phyloP scores from a whole-genome alignment of 2,888 invertebrate species.

The Meteorus colon region DNA sequence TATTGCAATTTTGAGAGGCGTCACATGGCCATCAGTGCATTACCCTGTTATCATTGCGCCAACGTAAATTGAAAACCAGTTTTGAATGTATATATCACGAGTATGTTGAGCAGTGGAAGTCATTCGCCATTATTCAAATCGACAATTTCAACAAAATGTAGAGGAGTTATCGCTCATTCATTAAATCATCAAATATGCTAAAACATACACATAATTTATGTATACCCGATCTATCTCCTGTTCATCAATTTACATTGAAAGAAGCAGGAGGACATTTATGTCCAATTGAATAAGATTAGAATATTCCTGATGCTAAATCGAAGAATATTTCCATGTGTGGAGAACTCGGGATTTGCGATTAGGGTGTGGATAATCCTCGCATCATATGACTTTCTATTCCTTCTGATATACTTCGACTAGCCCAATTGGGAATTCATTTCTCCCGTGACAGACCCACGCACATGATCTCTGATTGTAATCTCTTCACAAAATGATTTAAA shows the following conservation, averaged over 20 bases:
- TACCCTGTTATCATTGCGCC: constrained; percentile 48
- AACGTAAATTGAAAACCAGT: constrained; percentile 60
- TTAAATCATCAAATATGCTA: not conserved
- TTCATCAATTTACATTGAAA: no score
- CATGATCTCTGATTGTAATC: constrained; percentile 31
- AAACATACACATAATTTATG: no score
- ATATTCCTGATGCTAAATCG: not conserved
- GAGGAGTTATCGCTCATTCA: not conserved
- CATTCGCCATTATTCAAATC: constrained; percentile 20
- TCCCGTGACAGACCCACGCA: not conserved
- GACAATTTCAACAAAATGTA: not conserved
- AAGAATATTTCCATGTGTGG: not conserved
- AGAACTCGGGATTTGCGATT: constrained; percentile 36
- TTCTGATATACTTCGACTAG: constrained; percentile 11
- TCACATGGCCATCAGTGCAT: constrained; percentile 41
- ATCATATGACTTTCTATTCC: constrained; percentile 16
- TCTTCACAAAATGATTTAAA: constrained; percentile 21
- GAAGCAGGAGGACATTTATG: no score
- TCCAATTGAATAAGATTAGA: constrained; percentile 2
- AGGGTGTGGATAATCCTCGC: constrained; percentile 33
- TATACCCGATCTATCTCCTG: no score
- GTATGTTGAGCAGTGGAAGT: not conserved
- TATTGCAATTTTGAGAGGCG: constrained; percentile 34
- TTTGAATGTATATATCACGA: constrained; percentile 34
- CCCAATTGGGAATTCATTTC: constrained; percentile 7